Evolutionary conservation across 1,140 invertebrate genomes (phyloP), one percentile per base, ranked within the genome.

Genomic region (Lasioglossum albipes): DNA sequence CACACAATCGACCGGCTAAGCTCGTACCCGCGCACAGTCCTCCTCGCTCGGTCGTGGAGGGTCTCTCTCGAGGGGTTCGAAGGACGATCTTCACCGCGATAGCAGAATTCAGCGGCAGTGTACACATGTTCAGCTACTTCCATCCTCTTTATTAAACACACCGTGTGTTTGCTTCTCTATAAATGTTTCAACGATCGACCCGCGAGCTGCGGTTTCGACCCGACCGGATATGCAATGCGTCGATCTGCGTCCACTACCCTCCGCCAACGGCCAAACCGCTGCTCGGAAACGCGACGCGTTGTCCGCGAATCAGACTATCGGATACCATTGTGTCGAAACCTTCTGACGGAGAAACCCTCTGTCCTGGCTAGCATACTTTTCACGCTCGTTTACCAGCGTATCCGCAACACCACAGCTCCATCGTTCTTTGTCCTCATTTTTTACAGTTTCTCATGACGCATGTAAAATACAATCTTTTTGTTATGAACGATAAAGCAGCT

Each of bases 141-240:
- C 83, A 65, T 65, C 78, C 67, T 82, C 75, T 67, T 86, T 79
- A 85, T 85, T 85, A 86, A 86, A 67, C 75, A 64, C 69, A 80
- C 31, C 13, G 16, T 22, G 75, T 84, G 79, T 84, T 86, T 84
- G 80, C 83, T 67, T 65, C 70, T 36, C 74, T 78, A 83, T 83
- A 81, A 85, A 87, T 81, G 81, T 87, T 84, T 80, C 77, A 75
- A 71, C 65, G 80, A 59, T 67, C 74, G 61, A 65, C 36, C 74
- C 20, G 69, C 59, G 59, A 45, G 45, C 45, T 68, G 75, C 75
- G 75, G 76, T 73, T 82, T 73, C 69, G 54, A 27, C 45, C 45
- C 61, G 20, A 66, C 68, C 61, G 75, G 68, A 73, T 82, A 79
- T 79, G 81, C 62, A 79, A 31, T 27, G 68, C 54, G 68, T 73